Conservation (phyloP, 2,113 vertebrate genomes). For the Litocranius walleri region DNA sequence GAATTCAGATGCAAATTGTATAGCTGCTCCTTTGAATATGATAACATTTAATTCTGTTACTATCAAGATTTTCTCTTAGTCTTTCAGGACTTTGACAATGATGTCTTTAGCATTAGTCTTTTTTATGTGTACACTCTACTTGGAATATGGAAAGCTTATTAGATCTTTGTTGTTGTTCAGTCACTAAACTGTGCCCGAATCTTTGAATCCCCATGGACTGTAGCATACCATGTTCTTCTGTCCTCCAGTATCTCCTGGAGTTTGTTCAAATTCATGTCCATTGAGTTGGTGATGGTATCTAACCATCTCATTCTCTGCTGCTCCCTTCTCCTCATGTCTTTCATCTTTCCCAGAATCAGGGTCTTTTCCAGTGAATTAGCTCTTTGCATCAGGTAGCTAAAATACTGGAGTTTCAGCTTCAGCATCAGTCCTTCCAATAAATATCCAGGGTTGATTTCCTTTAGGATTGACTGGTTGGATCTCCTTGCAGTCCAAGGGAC, state of each 20-base stretch:
- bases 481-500: background rate
- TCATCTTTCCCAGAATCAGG: background rate
- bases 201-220: background rate
- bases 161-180: background rate
- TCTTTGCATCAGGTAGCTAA: background rate
- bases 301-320: background rate
- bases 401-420: background rate
- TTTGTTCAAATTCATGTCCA: background rate
- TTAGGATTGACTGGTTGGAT: background rate
- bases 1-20: background rate
- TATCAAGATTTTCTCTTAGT: background rate
- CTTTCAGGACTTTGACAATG: background rate
- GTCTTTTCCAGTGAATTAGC: background rate
- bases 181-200: accelerated
- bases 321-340: background rate
- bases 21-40: background rate
- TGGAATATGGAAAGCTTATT: background rate
- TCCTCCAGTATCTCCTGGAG: background rate
- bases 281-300: background rate
- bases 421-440: background rate
- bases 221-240: background rate
- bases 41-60: background rate
- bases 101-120: background rate
- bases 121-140: background rate
- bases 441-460: background rate